These are phyloP conservation scores for Miichthys miiuy DNA, from an alignment of 2,797 vertebrate genomes.

Conservation along the genomic window DNA sequence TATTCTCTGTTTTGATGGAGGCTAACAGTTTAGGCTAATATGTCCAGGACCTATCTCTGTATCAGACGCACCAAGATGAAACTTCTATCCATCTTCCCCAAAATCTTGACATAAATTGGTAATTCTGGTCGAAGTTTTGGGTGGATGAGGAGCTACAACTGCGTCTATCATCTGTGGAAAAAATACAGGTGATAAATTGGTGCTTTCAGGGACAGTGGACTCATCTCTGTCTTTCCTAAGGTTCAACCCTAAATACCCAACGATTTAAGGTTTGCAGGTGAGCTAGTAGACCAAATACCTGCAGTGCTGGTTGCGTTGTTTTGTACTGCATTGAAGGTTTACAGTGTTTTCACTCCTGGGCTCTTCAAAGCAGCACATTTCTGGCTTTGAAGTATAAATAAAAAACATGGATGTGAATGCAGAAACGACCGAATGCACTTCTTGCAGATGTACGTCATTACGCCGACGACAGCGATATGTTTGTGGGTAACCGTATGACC, in stretches of 20 bases:
- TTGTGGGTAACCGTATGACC: neutral
- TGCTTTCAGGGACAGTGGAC: slow-evolving; percentile 2
- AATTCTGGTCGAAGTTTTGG: too few species aligned
- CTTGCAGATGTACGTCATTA: too few species aligned
- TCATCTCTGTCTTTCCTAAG: neutral
- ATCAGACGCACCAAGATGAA: too few species aligned
- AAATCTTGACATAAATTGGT: too few species aligned
- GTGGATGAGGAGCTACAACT: too few species aligned
- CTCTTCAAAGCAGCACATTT: neutral
- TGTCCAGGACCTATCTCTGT: neutral
- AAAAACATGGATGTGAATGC: neutral
- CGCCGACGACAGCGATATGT: neutral
- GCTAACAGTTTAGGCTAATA: neutral
- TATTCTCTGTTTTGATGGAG: neutral
- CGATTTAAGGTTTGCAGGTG: neutral
- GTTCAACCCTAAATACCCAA: neutral
- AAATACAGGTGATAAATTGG: neutral
- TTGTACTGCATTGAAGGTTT: neutral
- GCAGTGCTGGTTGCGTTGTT: neutral
- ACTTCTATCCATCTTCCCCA: too few species aligned
- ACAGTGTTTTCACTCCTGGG: neutral
- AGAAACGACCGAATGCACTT: neutral
- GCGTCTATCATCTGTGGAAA: too few species aligned
- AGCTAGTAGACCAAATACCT: neutral
- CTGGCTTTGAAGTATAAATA: neutral